phyloP scores from a whole-genome alignment of 2,888 invertebrate genomes.

The Folsomia candida region DNA sequence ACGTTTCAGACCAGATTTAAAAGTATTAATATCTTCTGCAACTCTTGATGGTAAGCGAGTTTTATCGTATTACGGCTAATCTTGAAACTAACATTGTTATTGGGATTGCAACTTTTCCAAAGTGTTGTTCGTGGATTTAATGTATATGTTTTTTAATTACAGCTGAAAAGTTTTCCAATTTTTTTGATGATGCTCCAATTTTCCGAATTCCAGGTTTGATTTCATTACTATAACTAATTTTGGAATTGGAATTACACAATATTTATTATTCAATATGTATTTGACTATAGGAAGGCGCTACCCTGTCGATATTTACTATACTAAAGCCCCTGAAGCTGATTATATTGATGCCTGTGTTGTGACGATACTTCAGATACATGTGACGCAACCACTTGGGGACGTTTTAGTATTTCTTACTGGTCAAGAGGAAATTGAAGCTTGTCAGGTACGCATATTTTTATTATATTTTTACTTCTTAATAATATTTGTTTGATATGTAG shows the following conservation, averaged over 20 bases:
- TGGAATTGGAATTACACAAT: not conserved
- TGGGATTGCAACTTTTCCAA: too few species aligned
- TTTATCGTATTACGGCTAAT: too few species aligned
- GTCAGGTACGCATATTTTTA: conserved; percentile 33
- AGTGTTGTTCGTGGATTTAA: too few species aligned
- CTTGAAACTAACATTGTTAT: too few species aligned
- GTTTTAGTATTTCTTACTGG: conserved; percentile 94
- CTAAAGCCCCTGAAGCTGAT: conserved; percentile 98
- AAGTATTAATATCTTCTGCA: conserved; percentile 94
- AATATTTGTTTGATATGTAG: too few species aligned
- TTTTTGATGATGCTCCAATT: conserved; percentile 98
- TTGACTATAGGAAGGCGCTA: conserved; percentile 73
- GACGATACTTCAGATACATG: conserved; percentile 95
- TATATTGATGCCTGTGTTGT: conserved; percentile 98
- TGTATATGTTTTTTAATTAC: too few species aligned
- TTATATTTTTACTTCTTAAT: too few species aligned
- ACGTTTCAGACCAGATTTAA: conserved; percentile 87
- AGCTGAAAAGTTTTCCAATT: conserved; percentile 95
- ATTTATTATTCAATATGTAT: not conserved
- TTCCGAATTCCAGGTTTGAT: conserved; percentile 82
- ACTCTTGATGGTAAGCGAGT: conserved; percentile 98
- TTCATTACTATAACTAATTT: not conserved
- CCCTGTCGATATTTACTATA: conserved; percentile 98
- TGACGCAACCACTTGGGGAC: conserved; percentile 94
- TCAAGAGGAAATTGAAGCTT: conserved; percentile 56